Evolutionary conservation across 2,888 invertebrate genomes (phyloP).

Genomic region (Neuroscelio doddi): DNA sequence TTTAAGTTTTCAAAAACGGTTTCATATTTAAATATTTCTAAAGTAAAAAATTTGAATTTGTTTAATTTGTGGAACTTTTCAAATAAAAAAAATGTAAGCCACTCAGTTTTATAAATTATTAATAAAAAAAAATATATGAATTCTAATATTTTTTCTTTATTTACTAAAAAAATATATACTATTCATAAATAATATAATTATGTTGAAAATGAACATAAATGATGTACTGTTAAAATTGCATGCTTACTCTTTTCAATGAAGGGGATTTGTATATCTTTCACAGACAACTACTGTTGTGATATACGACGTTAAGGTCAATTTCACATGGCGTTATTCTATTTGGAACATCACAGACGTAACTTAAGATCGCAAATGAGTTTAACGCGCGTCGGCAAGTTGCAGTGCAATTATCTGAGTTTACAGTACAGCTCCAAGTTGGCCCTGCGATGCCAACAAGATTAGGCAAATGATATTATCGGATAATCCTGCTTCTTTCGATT

Average conservation of each 20-base stretch:
- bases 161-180: no score
- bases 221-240: background rate
- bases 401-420: conserved; percentile 38
- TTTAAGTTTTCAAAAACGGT: no score
- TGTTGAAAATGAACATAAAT: background rate
- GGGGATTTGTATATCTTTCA: background rate
- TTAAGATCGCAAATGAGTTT: conserved; percentile 40
- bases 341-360: conserved; percentile 31
- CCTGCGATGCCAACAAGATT: background rate
- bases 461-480: no score
- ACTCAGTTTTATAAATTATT: no score
- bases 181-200: no score
- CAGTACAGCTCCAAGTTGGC: background rate
- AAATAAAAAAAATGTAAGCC: no score
- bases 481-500: no score
- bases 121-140: no score
- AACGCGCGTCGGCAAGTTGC: conserved; percentile 21
- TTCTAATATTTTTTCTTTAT: no score
- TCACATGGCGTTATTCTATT: conserved; percentile 37
- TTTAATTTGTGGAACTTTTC: no score
- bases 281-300: background rate
- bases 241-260: background rate
- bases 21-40: no score
- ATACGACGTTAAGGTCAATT: conserved; percentile 37
- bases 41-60: no score